Base-by-base conservation (phyloP, 2,888 invertebrate species). In the Automeris io region DNA sequence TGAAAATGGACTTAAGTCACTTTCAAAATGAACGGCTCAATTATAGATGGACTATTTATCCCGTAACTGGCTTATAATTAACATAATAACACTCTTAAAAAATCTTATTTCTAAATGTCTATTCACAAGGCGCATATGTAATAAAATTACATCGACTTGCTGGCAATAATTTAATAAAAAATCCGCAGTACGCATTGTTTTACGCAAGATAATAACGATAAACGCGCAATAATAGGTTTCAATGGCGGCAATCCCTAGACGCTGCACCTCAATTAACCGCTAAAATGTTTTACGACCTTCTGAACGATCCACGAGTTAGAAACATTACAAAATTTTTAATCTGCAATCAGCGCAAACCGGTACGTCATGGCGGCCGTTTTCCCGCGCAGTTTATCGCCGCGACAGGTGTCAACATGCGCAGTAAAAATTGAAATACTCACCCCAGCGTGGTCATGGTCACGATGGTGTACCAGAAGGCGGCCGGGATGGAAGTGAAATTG, bases 401-500 rank as follows among this genome's bases (percentile, higher is more conserved):
- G 81, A 81, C 79, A 80, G 80, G 79, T 82, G 82, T 70, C 69
- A 61, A 61, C 46, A 43, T 50, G 52, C 54, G 54, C 54, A 51
- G 35, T 34, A 39, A 32, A 37, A 37, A 21, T 23, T 32, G 18
- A 16, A 7, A 47, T 37, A 93, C 96, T 95, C 85, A 99, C 98
- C 99, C 98, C 52, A 99, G 88, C 35, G 99, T 99, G 44, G 99
- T 99, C 98, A 99, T 99, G 56, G 99, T 99, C 71, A 99, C 99
- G 71, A 99, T 99, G 71, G 99, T 99, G 89, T 99, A 99, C 99
- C 99, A 99, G 87, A 99, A 99, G 56, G 99, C 98, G 39, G 98
- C 97, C 43, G 99, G 99, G 88, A 99, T 99, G 76, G 98, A 98
- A 48, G 97, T 99, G 90, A 99, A 99, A 81, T 95, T 95, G 39